Percentiles rank a stretch among this genome's conserved stretches.
Conservation (phyloP, 2,797 vertebrate genomes). For the Sebastes baramenuke region DNA sequence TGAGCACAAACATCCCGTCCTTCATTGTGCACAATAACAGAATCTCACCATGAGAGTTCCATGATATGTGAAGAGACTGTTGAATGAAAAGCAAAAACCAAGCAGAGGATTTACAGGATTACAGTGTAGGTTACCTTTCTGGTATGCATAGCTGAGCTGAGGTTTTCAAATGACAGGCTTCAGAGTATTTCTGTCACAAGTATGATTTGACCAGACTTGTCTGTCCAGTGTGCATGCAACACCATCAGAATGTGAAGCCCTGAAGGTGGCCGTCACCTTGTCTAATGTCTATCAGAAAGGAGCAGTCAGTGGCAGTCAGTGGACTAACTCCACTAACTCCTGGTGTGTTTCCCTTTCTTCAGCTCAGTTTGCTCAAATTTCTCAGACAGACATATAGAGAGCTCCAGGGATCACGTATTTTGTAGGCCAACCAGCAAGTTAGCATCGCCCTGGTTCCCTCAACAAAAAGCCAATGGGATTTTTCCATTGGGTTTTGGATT, state of each 20-base stretch:
- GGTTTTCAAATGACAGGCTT: conserved; percentile 55
- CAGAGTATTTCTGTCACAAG: conserved; percentile 44
- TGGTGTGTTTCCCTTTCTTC: not conserved
- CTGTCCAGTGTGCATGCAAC: conserved; percentile 14
- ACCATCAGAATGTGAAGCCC: conserved; percentile 16
- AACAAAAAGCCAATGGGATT: not conserved
- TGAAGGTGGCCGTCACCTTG: not conserved
- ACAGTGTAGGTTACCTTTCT: conserved; percentile 35
- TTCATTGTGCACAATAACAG: conserved; percentile 6
- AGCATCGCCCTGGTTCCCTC: not conserved
- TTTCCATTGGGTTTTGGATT: not conserved
- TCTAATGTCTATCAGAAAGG: not conserved
- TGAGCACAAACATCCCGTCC: conserved; percentile 9
- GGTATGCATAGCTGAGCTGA: conserved; percentile 45
- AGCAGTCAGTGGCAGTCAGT: not conserved
- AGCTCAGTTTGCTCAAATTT: not conserved
- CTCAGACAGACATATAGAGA: not conserved
- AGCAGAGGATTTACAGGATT: not conserved
- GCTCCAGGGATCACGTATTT: not conserved
- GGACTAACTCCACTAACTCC: not conserved
- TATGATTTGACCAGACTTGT: conserved; percentile 47
- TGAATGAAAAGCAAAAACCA: not conserved
- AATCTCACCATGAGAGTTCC: not conserved
- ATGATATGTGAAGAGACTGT: not conserved
- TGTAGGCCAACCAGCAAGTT: not conserved